Evolutionary conservation across 2,888 invertebrate species (phyloP), one percentile per base, ranked within the genome.

Genomic region (Ditylenchus weischeri): DNA sequence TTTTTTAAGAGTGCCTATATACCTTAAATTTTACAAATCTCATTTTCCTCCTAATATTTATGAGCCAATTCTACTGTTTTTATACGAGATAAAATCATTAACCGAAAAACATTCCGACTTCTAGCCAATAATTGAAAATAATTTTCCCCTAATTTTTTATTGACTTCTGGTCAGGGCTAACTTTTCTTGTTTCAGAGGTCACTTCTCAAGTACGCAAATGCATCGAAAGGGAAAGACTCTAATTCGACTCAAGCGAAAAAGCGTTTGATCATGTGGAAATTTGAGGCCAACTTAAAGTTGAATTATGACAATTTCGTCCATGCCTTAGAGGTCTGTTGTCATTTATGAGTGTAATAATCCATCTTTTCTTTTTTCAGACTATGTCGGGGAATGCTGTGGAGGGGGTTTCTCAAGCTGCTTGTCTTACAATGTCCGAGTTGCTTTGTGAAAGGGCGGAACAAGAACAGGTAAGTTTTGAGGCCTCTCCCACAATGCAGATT

Each of bases 231-330:
- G 11, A 57, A 48, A 18, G 57, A 35, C 15, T 23, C 48, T 36
- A 51, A 71, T 7, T 51, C 50, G 36, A 66, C 73, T 15, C 60
- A 71, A 8, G 49, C 47, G 43, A 68, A 75, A 18, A 70, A 72
- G 23, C 72, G 77, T 61, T 77, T 86, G 60, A 51, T 85, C 47
- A 61, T 84, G 65, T 96, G 94, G 93, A 88, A 89, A 79, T 95
- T 90, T 84, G 96, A 96, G 83, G 90, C 90, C 80, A 89, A 91
- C 79, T 84, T 96, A 0, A 92, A 91, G 83, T 88, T 90, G 72
- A 85, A 87, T 43, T 92, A 91, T 84, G 76, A 86, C 75, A 86
- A 86, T 1, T 92, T 90, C 82, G 87, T 92, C 11, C 86, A 88
- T 63, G 88, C 89, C 0, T 79, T 93, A 57, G 89, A 90, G 80